Base-by-base conservation (phyloP, 2,797 vertebrate genomes). In the Discoglossus pictus region DNA sequence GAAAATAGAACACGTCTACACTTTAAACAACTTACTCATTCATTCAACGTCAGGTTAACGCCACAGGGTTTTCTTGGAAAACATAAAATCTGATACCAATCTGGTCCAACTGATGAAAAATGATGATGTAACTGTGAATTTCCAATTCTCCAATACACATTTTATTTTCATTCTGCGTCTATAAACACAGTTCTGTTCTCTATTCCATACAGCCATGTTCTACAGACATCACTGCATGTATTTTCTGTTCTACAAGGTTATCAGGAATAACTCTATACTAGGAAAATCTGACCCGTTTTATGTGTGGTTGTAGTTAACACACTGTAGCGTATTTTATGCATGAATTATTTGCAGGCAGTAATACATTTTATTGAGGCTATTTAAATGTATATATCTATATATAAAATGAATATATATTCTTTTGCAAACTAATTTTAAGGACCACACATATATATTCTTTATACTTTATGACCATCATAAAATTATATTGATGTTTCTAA, bases 1-100 rank as follows among this genome's bases (percentile, higher is more conserved):
- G n/a, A n/a, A 59, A 47, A 40, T 40, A 66, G 25, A 16, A 13
- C 36, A 67, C 18, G 9, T 35, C 54, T 50, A 43, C 21, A 35
- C 25, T 10, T 60, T 68, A 60, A 42, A 68, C 47, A 52, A 61
- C 38, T 52, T 68, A 31, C 15, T 36, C 47, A 67, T 67, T 67
- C 35, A 51, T 25, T 43, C 5, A 25, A 31, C 34, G 38, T 23
- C 17, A 60, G 10, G 10, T 17, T 60, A 52, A 52, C 1, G 4
- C 36, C 35, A 50, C 36, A 59, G 9, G 36, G 31, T 35, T 54
- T 56, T 38, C 52, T 38, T 20, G 11, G 21, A 55, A 56, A 13
- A 51, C 24, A 58, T 59, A 31, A 51, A 51, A 51, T 42, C 54
- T 51, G 36, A 59, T 42, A 56, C 35, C 35, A 66, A 34, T 43